phyloP scores from a whole-genome alignment of 2,888 invertebrate species.

The Drosophila putrida region DNA sequence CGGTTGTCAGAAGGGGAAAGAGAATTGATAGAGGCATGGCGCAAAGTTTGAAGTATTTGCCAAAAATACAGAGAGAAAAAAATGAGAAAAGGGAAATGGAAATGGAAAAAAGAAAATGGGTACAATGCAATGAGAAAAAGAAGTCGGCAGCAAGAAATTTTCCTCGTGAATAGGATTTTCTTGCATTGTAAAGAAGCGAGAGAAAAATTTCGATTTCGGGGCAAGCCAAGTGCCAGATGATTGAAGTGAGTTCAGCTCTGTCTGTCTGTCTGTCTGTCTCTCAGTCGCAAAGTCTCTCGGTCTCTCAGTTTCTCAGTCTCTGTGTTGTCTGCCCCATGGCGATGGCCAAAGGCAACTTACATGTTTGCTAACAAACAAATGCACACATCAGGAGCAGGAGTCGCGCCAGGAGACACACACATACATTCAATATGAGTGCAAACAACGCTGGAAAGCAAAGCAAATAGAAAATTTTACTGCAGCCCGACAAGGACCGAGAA shows the following conservation, averaged over 20 bases:
- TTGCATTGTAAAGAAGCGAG: constrained; percentile 67
- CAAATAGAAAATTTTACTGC: constrained; percentile 70
- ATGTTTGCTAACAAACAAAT: constrained; percentile 80
- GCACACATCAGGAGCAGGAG: constrained; percentile 67
- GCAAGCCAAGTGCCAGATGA: constrained; percentile 63
- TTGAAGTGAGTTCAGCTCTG: constrained; percentile 58
- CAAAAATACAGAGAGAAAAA: constrained; percentile 66
- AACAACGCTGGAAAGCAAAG: constrained; percentile 78
- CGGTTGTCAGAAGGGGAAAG: constrained; percentile 5
- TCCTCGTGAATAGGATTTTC: constrained; percentile 69
- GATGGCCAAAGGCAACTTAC: constrained; percentile 78
- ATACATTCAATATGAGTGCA: constrained; percentile 68
- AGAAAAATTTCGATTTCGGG: constrained; percentile 55
- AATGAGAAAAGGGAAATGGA: constrained; percentile 1
- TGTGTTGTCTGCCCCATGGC: constrained; percentile 24
- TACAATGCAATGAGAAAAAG: constrained; percentile 64
- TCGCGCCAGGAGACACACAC: constrained; percentile 60
- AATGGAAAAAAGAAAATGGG: constrained; percentile 49
- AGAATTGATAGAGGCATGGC: constrained; percentile 12
- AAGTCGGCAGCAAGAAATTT: constrained; percentile 47
- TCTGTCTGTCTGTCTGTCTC: constrained; percentile 21
- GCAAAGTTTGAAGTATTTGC: constrained; percentile 76
- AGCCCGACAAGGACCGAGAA: constrained; percentile 39
- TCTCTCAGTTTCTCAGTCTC: constrained; percentile 4
- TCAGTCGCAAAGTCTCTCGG: constrained; percentile 15